These are phyloP conservation scores for Epinephelus coioides DNA, from an alignment of 2,797 vertebrate genomes.

Conservation along the genomic window DNA sequence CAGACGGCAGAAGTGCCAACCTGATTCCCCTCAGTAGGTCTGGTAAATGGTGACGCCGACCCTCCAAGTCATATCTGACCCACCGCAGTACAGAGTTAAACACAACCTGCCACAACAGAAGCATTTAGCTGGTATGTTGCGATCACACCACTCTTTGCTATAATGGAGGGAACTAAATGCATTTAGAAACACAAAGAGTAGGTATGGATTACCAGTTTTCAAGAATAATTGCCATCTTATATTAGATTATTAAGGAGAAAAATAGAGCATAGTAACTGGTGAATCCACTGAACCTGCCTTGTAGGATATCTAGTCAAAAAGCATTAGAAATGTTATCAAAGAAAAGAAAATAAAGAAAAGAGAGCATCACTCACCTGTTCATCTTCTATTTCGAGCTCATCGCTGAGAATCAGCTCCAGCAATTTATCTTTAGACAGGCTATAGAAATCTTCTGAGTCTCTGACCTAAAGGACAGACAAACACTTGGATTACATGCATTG, in stretches of 20 bases:
- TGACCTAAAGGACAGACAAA: slow-evolving; percentile 57
- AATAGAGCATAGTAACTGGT: background rate
- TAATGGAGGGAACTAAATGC: background rate
- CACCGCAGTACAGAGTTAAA: slow-evolving; percentile 93
- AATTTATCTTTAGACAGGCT: slow-evolving; percentile 92
- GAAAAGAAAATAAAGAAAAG: background rate
- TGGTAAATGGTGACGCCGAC: slow-evolving; percentile 88
- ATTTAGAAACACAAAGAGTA: background rate
- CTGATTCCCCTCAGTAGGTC: slow-evolving; percentile 91
- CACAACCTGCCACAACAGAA: slow-evolving; percentile 82
- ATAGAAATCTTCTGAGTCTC: slow-evolving; percentile 93
- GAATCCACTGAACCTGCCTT: background rate
- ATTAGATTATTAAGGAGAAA: background rate
- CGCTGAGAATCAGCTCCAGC: slow-evolving; percentile 93
- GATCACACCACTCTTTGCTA: background rate
- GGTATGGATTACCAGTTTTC: background rate
- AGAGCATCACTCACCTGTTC: slow-evolving; percentile 84
- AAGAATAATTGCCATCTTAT: background rate
- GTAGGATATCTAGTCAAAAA: background rate
- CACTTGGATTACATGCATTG: background rate
- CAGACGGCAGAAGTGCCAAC: slow-evolving; percentile 92
- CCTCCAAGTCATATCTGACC: slow-evolving; percentile 90
- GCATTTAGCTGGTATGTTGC: background rate
- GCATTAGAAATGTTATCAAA: background rate
- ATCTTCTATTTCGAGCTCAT: slow-evolving; percentile 95